These are phyloP conservation scores for Pachycephus smyrnensis DNA, from an alignment of 2,888 invertebrate species.

Conservation along the genomic window DNA sequence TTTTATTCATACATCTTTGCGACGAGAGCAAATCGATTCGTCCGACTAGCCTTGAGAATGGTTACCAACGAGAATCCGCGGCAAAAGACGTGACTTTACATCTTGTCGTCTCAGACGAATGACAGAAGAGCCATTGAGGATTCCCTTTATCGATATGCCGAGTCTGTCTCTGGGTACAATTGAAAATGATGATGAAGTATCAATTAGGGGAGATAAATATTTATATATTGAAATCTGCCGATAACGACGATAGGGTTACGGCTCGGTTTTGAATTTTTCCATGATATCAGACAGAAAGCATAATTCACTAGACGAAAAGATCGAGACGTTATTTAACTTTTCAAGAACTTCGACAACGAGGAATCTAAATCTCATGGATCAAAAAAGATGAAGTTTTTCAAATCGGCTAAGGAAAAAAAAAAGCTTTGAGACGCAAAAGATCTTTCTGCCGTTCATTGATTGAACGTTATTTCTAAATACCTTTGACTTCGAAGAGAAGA, in stretches of 20 bases:
- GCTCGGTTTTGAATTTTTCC: not conserved
- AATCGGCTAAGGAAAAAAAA: no score
- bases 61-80: not conserved
- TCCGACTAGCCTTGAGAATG: not conserved
- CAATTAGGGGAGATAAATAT: not conserved
- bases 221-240: not conserved
- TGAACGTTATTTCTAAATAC: not conserved
- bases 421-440: no score
- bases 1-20: not conserved
- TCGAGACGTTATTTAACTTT: not conserved
- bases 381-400: no score
- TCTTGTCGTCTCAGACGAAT: not conserved
- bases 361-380: no score
- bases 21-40: not conserved
- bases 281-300: not conserved
- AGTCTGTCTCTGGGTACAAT: not conserved
- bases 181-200: not conserved
- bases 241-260: not conserved
- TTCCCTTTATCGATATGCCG: not conserved
- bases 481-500: not conserved
- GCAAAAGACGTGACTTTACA: not conserved
- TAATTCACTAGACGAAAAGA: not conserved
- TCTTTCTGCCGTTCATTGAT: no score
- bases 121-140: not conserved
- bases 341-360: no score